A percentile compares a stretch with the other conserved stretches of the same genome.
These are phyloP conservation scores for Drosophila murphyi DNA, from an alignment of 1,140 invertebrate species.

Conservation along the genomic window DNA sequence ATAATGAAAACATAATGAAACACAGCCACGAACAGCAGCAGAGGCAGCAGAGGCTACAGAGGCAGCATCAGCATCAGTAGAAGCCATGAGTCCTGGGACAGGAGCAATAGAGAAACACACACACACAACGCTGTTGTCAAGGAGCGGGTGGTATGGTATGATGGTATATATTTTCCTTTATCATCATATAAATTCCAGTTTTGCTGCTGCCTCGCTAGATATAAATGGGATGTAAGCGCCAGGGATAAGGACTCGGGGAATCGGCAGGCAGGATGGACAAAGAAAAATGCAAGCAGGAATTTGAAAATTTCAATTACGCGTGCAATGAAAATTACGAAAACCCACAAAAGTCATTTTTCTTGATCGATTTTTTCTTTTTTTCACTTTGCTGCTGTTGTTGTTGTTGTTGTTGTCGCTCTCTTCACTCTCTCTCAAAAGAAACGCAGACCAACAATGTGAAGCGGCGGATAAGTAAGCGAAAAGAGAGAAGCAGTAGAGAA, in stretches of 20 bases:
- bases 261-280: slow-evolving; percentile 11
- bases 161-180: slow-evolving; percentile 69
- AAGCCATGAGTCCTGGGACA: slow-evolving; percentile 3
- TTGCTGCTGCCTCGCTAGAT: slow-evolving; percentile 51
- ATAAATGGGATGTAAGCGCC: slow-evolving; percentile 42
- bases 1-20: slow-evolving; percentile 80
- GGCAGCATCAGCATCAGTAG: too few species aligned
- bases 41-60: slow-evolving; percentile 1
- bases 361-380: slow-evolving; percentile 71
- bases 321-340: slow-evolving; percentile 83
- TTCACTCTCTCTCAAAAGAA: slow-evolving; percentile 59
- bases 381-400: slow-evolving; percentile 5
- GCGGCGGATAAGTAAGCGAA: not conserved
- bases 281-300: slow-evolving; percentile 79
- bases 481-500: not conserved
- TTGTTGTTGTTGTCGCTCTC: slow-evolving; percentile 7
- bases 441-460: slow-evolving; percentile 72
- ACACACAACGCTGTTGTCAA: not conserved
- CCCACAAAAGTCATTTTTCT: slow-evolving; percentile 83
- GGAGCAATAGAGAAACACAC: slow-evolving; percentile 9
- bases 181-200: slow-evolving; percentile 78
- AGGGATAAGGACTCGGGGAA: not conserved
- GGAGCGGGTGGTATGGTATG: not conserved
- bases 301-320: slow-evolving; percentile 83
- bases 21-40: slow-evolving; percentile 18